Evolutionary conservation across 1,140 invertebrate species (phyloP).

Genomic region (Leptinotarsa texana): DNA sequence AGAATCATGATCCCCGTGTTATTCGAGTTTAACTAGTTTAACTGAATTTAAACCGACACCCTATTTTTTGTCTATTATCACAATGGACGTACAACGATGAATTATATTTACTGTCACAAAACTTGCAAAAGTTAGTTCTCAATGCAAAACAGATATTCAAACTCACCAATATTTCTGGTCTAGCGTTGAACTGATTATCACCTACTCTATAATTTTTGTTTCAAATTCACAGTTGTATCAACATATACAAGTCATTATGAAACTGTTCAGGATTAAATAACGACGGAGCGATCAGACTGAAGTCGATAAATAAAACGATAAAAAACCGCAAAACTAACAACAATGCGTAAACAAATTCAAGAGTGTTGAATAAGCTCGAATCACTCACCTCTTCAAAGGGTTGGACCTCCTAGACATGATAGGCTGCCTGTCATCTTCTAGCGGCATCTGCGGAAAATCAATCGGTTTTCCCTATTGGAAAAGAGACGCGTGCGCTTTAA

Average conservation of each 20-base stretch:
- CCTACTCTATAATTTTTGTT: conserved; percentile 13
- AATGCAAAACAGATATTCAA: no score
- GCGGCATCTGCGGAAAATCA: conserved; percentile 16
- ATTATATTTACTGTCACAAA: no score
- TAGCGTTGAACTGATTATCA: conserved; percentile 4
- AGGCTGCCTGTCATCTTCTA: conserved; percentile 10
- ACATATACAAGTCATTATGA: background rate
- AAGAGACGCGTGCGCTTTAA: background rate
- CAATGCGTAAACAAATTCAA: background rate
- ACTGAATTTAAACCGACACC: no score
- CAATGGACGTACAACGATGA: no score
- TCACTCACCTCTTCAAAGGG: conserved; percentile 9
- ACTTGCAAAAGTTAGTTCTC: no score
- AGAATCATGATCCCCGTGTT: no score
- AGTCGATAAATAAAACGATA: background rate
- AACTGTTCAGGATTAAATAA: background rate
- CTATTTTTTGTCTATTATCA: no score
- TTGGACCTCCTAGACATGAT: background rate
- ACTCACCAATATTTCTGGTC: no score
- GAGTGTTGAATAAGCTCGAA: background rate
- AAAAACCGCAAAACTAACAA: conserved; percentile 1
- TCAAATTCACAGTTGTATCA: conserved; percentile 10
- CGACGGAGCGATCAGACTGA: background rate
- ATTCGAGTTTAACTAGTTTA: no score
- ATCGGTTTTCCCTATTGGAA: conserved; percentile 6